Percentiles rank a stretch among this genome's conserved stretches.
phyloP scores from a whole-genome alignment of 2,888 invertebrate genomes.

The Meta bourneti region DNA sequence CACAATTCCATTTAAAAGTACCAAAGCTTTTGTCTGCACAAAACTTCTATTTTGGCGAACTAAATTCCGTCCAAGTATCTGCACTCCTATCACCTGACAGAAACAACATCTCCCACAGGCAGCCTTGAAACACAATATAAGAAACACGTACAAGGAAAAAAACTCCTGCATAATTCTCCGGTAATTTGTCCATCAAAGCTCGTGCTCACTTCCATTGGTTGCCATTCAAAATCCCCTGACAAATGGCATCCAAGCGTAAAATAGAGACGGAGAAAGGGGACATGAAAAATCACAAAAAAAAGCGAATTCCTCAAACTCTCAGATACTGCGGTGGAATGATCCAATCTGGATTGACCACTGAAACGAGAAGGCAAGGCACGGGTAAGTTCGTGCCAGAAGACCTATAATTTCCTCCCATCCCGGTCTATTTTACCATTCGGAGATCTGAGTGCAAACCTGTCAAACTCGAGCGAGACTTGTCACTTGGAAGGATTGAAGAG shows the following conservation, averaged over 20 bases:
- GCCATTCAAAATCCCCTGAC: slow-evolving; percentile 53
- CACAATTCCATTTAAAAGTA: no score
- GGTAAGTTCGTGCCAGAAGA: slow-evolving; percentile 47
- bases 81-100: slow-evolving; percentile 49
- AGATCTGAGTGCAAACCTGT: slow-evolving; percentile 68
- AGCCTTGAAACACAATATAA: slow-evolving; percentile 20
- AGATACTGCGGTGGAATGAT: slow-evolving; percentile 37
- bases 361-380: slow-evolving; percentile 46
- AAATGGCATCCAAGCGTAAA: slow-evolving; percentile 65
- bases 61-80: slow-evolving; percentile 2
- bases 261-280: slow-evolving; percentile 34
- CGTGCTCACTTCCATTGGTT: slow-evolving; percentile 62
- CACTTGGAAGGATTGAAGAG: slow-evolving; percentile 45
- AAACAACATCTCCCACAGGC: slow-evolving; percentile 27
- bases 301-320: slow-evolving; percentile 11
- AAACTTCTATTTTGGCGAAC: not conserved
- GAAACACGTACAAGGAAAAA: slow-evolving; percentile 39
- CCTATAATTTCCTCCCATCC: slow-evolving; percentile 67
- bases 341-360: slow-evolving; percentile 54
- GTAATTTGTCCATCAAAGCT: slow-evolving; percentile 72
- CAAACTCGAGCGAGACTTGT: slow-evolving; percentile 58
- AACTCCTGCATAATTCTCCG: slow-evolving; percentile 54
- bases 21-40: no score
- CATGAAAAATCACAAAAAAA: slow-evolving; percentile 12
- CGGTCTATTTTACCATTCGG: slow-evolving; percentile 33